Evolutionary conservation across 1,140 invertebrate genomes (phyloP).

Genomic region (Sinonovacula constricta): DNA sequence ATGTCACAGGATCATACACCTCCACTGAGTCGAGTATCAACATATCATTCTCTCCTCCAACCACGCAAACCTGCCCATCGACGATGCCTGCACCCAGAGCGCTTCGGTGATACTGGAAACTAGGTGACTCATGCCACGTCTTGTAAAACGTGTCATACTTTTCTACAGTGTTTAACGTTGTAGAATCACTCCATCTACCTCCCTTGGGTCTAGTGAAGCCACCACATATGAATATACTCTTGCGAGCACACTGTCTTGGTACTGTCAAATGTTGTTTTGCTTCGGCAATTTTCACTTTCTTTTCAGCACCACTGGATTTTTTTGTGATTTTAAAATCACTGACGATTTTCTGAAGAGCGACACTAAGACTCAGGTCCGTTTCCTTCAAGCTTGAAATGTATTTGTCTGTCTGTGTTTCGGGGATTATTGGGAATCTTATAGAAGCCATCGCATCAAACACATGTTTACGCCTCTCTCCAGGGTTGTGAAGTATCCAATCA

Average conservation of each 20-base stretch:
- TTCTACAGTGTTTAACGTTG: conserved; percentile 62
- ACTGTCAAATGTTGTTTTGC: conserved; percentile 26
- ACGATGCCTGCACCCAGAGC: conserved; percentile 60
- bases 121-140: conserved; percentile 57
- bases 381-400: conserved; percentile 50
- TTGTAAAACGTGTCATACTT: conserved; percentile 61
- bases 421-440: conserved; percentile 64
- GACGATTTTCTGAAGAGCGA: conserved; percentile 52
- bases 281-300: too few species aligned
- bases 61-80: conserved; percentile 61
- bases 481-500: conserved; percentile 62
- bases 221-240: conserved; percentile 79
- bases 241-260: conserved; percentile 76
- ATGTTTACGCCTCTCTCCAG: conserved; percentile 43
- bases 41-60: conserved; percentile 84
- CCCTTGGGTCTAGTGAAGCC: conserved; percentile 75
- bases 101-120: conserved; percentile 59
- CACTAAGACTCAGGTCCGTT: conserved; percentile 57
- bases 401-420: conserved; percentile 55
- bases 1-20: conserved; percentile 87
- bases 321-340: conserved; percentile 17
- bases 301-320: conserved; percentile 22
- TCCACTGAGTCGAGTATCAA: conserved; percentile 93
- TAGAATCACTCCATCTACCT: conserved; percentile 72
- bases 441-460: conserved; percentile 63